A percentile compares a stretch with the other conserved stretches of the same genome.
Evolutionary conservation across 2,797 vertebrate genomes (phyloP).

Genomic region (Pelobates cultripes): DNA sequence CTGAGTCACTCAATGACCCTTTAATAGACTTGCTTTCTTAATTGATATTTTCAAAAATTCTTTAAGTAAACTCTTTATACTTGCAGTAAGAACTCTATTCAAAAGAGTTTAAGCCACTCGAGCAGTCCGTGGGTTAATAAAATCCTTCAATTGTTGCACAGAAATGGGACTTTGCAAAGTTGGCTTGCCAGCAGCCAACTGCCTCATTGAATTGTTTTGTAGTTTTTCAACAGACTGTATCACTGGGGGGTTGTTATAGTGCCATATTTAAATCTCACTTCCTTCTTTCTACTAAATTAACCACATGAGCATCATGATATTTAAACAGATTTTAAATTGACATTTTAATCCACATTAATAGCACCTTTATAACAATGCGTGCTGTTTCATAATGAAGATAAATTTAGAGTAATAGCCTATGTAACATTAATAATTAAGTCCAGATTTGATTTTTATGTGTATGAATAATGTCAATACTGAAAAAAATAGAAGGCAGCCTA

Average conservation of each 20-base stretch:
- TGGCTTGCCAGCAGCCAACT: slow-evolving; percentile 38
- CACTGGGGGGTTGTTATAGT: slow-evolving; percentile 38
- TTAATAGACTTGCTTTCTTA: neutral
- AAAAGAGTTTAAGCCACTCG: neutral
- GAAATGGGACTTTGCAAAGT: slow-evolving; percentile 42
- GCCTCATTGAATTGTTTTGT: slow-evolving; percentile 30
- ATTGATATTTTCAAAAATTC: slow-evolving; percentile 23
- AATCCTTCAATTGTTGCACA: slow-evolving; percentile 28
- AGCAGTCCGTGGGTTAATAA: slow-evolving; percentile 32
- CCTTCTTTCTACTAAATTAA: slow-evolving; percentile 43
- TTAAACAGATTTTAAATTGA: slow-evolving; percentile 12
- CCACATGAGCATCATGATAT: slow-evolving; percentile 37
- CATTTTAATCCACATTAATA: slow-evolving; percentile 16
- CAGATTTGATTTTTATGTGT: neutral
- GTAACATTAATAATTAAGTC: neutral
- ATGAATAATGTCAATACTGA: neutral
- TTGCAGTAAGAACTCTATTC: neutral
- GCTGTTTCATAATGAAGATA: neutral
- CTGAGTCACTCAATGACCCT: neutral
- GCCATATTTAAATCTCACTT: slow-evolving; percentile 26
- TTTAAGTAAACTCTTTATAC: slow-evolving; percentile 22
- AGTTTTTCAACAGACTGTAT: slow-evolving; percentile 40
- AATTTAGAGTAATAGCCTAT: neutral
- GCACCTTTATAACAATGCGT: slow-evolving; percentile 19
- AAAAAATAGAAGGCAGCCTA: neutral